These are phyloP conservation scores for Parthenolecanium corni DNA, from an alignment of 2,888 invertebrate genomes.

Conservation along the genomic window DNA sequence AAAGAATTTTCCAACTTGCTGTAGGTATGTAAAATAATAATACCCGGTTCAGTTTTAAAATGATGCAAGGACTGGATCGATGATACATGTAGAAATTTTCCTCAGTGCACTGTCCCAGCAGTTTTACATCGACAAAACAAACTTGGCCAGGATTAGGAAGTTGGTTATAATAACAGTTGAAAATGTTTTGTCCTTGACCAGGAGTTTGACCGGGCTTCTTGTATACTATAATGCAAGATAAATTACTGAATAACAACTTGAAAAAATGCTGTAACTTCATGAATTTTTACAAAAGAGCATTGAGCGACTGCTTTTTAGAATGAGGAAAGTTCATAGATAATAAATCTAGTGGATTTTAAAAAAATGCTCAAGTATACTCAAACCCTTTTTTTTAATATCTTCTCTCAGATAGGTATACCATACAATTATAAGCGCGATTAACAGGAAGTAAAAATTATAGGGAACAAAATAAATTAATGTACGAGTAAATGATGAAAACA, in stretches of 20 bases:
- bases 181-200: slow-evolving; percentile 61
- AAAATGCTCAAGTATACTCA: background rate
- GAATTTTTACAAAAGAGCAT: too few species aligned
- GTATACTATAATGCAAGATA: slow-evolving; percentile 52
- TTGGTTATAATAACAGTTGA: slow-evolving; percentile 61
- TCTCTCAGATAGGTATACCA: background rate
- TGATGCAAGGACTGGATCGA: slow-evolving; percentile 83
- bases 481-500: too few species aligned
- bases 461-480: too few species aligned
- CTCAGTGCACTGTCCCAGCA: slow-evolving; percentile 67
- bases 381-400: background rate
- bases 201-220: slow-evolving; percentile 59
- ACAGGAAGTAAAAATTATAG: too few species aligned
- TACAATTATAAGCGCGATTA: background rate
- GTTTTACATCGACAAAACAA: slow-evolving; percentile 73
- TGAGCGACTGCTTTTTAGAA: too few species aligned
- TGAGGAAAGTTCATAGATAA: too few species aligned
- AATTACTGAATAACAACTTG: background rate
- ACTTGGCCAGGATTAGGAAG: slow-evolving; percentile 62
- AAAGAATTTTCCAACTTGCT: too few species aligned
- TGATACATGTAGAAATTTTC: slow-evolving; percentile 82
- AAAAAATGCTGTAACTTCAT: background rate
- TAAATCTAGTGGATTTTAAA: too few species aligned
- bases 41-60: slow-evolving; percentile 85
- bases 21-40: too few species aligned